These are phyloP conservation scores for Blomia tropicalis DNA, from an alignment of 2,888 invertebrate species.

Conservation along the genomic window DNA sequence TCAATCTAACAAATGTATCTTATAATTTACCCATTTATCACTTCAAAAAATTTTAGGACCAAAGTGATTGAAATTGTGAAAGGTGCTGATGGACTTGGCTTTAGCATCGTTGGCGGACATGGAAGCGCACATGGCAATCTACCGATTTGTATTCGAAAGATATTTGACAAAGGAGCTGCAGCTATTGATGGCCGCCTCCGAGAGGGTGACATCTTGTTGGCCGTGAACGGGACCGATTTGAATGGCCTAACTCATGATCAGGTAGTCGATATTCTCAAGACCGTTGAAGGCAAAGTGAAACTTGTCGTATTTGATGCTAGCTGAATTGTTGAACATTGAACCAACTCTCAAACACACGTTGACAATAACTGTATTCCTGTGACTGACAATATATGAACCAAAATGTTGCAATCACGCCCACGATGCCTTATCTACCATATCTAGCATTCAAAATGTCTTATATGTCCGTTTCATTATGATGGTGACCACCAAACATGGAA, in stretches of 20 bases:
- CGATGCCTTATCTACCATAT: slow-evolving; percentile 12
- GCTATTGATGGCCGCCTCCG: slow-evolving; percentile 74
- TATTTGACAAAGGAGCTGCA: slow-evolving; percentile 75
- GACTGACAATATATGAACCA: neutral
- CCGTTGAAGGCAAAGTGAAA: slow-evolving; percentile 41
- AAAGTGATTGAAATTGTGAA: slow-evolving; percentile 39
- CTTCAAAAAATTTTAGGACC: too few species aligned
- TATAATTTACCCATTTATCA: neutral
- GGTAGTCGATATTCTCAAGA: slow-evolving; percentile 39
- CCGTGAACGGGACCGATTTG: slow-evolving; percentile 36
- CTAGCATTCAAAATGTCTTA: too few species aligned
- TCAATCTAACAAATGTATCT: neutral
- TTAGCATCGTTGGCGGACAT: slow-evolving; percentile 76
- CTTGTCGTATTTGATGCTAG: slow-evolving; percentile 35
- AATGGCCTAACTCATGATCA: slow-evolving; percentile 32
- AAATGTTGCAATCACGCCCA: neutral
- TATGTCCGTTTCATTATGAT: too few species aligned
- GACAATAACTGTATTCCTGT: too few species aligned
- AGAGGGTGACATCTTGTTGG: slow-evolving; percentile 81
- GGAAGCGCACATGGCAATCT: slow-evolving; percentile 59
- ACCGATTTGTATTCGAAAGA: slow-evolving; percentile 74
- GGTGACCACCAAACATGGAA: too few species aligned
- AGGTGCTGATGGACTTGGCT: slow-evolving; percentile 53
- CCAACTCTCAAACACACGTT: neutral
- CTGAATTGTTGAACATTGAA: neutral